Evolutionary conservation across 1,140 invertebrate species (phyloP).

Genomic region (Philotrypesis tridentata): DNA sequence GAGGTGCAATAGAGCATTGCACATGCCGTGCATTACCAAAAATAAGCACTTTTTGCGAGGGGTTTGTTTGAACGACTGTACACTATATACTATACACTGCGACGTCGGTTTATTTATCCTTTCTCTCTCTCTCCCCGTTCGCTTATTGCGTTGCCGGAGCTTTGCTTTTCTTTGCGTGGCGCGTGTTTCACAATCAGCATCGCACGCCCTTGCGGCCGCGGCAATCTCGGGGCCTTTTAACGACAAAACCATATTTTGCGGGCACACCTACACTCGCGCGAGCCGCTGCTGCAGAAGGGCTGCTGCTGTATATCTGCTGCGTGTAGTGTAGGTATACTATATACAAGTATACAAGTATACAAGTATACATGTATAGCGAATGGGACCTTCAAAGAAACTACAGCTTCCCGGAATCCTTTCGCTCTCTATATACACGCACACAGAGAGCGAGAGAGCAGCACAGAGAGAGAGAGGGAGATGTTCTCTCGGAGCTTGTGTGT

Average conservation of each 20-base stretch:
- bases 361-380: too few relatives aligned
- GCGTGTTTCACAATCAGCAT: background rate
- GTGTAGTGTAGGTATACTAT: too few relatives aligned
- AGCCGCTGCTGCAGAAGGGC: background rate
- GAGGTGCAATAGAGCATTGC: background rate
- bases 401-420: slow-evolving; percentile 57
- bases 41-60: background rate
- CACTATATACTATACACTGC: too few relatives aligned
- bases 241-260: slow-evolving; percentile 22
- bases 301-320: too few relatives aligned
- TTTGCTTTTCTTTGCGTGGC: background rate
- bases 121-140: too few relatives aligned
- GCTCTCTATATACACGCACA: slow-evolving; percentile 6
- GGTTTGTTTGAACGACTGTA: background rate
- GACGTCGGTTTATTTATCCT: background rate
- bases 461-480: too few relatives aligned
- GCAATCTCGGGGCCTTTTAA: background rate
- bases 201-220: background rate
- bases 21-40: background rate
- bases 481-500: too few relatives aligned
- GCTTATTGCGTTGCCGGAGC: background rate
- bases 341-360: too few relatives aligned
- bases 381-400: slow-evolving; percentile 55
- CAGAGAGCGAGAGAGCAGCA: too few relatives aligned
- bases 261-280: background rate